Percentiles rank a stretch among this genome's conserved stretches.
These are phyloP conservation scores for Stegodyphus mimosarum DNA, from an alignment of 1,140 invertebrate genomes.

Conservation along the genomic window DNA sequence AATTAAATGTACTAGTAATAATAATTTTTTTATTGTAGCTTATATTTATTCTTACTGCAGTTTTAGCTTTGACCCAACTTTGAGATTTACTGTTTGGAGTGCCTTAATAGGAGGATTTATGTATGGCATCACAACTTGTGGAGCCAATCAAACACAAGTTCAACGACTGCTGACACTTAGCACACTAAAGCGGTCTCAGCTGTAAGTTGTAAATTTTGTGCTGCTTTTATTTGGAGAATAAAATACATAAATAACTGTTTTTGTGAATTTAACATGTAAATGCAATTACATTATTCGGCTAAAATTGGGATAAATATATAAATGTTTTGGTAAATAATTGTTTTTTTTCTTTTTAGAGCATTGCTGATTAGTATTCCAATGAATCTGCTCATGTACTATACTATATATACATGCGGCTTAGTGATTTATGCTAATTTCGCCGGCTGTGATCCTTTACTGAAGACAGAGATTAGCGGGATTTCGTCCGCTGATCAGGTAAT, in stretches of 20 bases:
- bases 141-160: slow-evolving; percentile 87
- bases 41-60: slow-evolving; percentile 63
- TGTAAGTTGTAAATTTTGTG: slow-evolving; percentile 56
- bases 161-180: slow-evolving; percentile 83
- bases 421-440: slow-evolving; percentile 82
- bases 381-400: slow-evolving; percentile 51
- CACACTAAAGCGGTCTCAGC: slow-evolving; percentile 57
- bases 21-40: background rate
- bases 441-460: slow-evolving; percentile 78
- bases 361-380: slow-evolving; percentile 65
- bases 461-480: slow-evolving; percentile 10
- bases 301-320: too few species aligned
- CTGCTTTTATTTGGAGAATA: too few species aligned
- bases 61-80: slow-evolving; percentile 76
- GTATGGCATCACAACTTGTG: slow-evolving; percentile 78
- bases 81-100: slow-evolving; percentile 80
- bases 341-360: slow-evolving; percentile 49
- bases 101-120: slow-evolving; percentile 80
- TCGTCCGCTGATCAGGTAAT: slow-evolving; percentile 40
- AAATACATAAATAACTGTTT: too few species aligned
- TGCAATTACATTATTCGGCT: too few species aligned
- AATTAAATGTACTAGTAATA: too few species aligned
- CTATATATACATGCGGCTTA: slow-evolving; percentile 71
- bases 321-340: background rate
- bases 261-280: too few species aligned